Conservation (phyloP, 2,797 vertebrate genomes). For the Melanotaenia parkinsoni region DNA sequence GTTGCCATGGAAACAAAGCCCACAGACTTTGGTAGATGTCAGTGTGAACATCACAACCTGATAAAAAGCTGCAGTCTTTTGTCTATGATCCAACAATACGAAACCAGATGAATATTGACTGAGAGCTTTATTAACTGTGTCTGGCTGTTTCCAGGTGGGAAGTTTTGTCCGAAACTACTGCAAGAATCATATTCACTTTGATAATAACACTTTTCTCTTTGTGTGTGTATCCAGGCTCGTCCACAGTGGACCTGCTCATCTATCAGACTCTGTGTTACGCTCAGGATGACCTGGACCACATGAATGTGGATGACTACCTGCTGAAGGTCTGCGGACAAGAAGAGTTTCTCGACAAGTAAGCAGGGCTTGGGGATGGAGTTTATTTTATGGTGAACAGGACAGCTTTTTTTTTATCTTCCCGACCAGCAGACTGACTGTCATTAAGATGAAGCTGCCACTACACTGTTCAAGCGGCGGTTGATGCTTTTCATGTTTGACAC, state of each 20-base stretch:
- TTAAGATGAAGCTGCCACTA: no score
- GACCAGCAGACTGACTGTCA: no score
- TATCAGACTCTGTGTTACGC: slow-evolving; percentile 95
- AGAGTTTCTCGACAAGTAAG: slow-evolving; percentile 95
- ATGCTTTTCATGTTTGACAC: slow-evolving; percentile 64
- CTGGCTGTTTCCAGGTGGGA: no score
- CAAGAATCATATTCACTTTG: not conserved
- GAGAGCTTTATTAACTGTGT: no score
- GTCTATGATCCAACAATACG: no score
- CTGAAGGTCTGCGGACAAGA: slow-evolving; percentile 93
- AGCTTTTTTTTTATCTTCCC: not conserved
- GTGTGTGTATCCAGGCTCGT: slow-evolving; percentile 83
- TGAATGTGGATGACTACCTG: slow-evolving; percentile 89
- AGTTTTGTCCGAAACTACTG: no score
- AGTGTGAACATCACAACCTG: no score
- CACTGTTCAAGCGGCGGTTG: not conserved
- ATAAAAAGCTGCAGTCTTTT: no score
- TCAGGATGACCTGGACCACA: slow-evolving; percentile 86
- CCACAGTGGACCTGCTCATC: slow-evolving; percentile 93
- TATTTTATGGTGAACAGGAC: not conserved
- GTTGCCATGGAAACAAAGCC: no score
- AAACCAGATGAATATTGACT: no score
- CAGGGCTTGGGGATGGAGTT: not conserved
- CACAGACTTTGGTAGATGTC: no score
- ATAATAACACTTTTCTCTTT: not conserved